Base-by-base conservation (phyloP, 2,113 vertebrate genomes). In the Anhinga rufa region DNA sequence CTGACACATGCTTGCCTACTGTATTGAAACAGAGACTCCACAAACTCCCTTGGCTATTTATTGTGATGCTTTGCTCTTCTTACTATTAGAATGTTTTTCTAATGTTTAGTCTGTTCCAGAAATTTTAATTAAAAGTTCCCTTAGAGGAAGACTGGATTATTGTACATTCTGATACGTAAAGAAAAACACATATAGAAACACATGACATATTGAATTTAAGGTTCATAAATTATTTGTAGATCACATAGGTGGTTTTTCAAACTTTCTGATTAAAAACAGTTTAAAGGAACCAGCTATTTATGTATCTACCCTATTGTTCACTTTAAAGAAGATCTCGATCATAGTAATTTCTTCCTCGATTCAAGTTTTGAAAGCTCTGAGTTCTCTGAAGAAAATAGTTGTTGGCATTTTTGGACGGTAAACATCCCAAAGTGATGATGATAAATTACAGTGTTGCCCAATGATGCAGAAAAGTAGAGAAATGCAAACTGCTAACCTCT, bases 381-480 rank as follows among this genome's bases (percentile, higher is more conserved):
- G 81, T 82, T 84, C 68, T 91, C 64, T 90, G 91, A 95, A 94
- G 84, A 85, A 91, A 92, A 92, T 57, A 86, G 61, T 65, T 74
- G 44, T 80, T 93, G 91, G 82, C 92, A 80, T 86, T 94, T 96
- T 88, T 81, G 36, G 85, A 79, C 82, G 69, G 96, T 61, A 91
- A 92, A 80, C 88, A 91, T 93, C 95, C 93, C 74, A 89, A 82
- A 88, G 80, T 6, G 49, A 93, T 51, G 93, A 93, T 93, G 91
- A 94, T 92, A 95, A 92, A 97, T 94, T 93, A 86, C 86, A 72
- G n/a, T n/a, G 76, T 77, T 83, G 70, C 34, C 62, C 79, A 88
- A 40, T 91, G 89, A 94, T 92, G 86, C 83, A 86, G 82, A 94
- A 91, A 96, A 92, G 51, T 61, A 78, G 84, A 88, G 61, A 84